Conservation (phyloP, 2,113 vertebrate species). For the Sardina pilchardus region DNA sequence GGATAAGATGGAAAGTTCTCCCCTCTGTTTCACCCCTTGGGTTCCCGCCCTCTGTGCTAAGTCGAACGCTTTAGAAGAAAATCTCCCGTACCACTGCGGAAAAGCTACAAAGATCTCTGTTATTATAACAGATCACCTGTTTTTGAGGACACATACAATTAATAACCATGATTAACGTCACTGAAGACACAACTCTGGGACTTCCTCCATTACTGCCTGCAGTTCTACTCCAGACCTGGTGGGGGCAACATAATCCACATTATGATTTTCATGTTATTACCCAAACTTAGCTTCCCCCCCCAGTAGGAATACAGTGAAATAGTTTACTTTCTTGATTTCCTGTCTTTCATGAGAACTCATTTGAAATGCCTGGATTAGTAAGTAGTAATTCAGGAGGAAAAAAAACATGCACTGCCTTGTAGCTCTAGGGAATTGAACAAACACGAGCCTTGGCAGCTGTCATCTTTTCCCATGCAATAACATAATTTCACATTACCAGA, state of each 20-base stretch:
- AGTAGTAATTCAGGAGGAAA: neutral
- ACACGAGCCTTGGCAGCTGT: constrained; percentile 11
- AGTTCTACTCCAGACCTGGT: constrained; percentile 58
- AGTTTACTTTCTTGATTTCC: constrained; percentile 11
- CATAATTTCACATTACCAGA: constrained; percentile 17
- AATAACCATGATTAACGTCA: neutral
- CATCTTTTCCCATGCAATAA: constrained; percentile 5
- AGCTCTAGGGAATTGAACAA: constrained; percentile 9
- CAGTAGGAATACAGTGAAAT: constrained; percentile 8
- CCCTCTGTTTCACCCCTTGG: constrained; percentile 64
- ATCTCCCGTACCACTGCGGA: neutral
- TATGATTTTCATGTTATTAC: constrained; percentile 36
- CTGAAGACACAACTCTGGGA: neutral
- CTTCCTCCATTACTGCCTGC: constrained; percentile 40
- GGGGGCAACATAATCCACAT: constrained; percentile 67
- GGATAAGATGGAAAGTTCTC: constrained; percentile 65
- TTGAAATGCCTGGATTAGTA: constrained; percentile 14
- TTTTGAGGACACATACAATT: constrained; percentile 1
- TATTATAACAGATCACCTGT: neutral
- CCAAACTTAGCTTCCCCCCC: neutral
- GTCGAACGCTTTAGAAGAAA: neutral
- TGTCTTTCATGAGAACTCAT: neutral
- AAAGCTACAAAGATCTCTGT: constrained; percentile 14
- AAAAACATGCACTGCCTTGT: constrained; percentile 8
- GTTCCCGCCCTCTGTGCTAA: constrained; percentile 38